Base-by-base conservation (phyloP, 1,140 invertebrate genomes). In the Drosophila athabasca region DNA sequence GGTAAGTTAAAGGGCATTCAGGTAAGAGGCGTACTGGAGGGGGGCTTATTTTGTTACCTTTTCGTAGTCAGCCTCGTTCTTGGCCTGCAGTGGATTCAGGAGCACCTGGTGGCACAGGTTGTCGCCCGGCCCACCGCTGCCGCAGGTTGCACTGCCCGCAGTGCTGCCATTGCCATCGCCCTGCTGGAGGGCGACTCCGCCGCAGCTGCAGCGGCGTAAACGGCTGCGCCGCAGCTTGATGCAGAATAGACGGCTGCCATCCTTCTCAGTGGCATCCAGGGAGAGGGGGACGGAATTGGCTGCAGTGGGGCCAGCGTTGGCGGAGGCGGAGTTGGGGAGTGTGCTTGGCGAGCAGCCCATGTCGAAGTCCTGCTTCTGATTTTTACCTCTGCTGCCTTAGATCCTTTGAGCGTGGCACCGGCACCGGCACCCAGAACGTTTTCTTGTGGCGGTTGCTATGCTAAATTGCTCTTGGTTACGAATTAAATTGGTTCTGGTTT, bases 281-380 rank as follows among this genome's bases (percentile, higher is more conserved):
- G 82, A 76, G 17, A 87, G 53, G 43, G 82, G 71, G 45, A 69
- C 68, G n/a, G 52, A 57, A 9, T 43, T 64, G 39, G 45, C 44
- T 50, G 44, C 60, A 26, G 62, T 26, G 31, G 59, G 77, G 7
- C 22, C 50, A 24, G 39, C 58, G 35, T 29, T 35, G 51, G 24
- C 24, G 24, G 67, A 60, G 41, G 72, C 41, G 41, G 74, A 61
- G 31, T 77, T 81, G 79, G 55, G 52, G 77, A 88, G 62, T 35
- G 83, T 78, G 57, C 90, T 91, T 19, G 90, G 84, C 29, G 90
- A 91, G 62, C 90, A 91, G 62, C 90, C 90, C 90, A 91, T 91
- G 26, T 41, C 68, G 64, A 60, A 76, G 75, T 61, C 62, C 71
- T 76, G 76, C 61, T 78, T 54, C 55, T 68, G 74, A 22, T 60